Percentiles rank a stretch among this genome's conserved stretches.
These are phyloP conservation scores for Hemibagrus guttatus DNA, from an alignment of 2,797 vertebrate genomes.

Conservation along the genomic window DNA sequence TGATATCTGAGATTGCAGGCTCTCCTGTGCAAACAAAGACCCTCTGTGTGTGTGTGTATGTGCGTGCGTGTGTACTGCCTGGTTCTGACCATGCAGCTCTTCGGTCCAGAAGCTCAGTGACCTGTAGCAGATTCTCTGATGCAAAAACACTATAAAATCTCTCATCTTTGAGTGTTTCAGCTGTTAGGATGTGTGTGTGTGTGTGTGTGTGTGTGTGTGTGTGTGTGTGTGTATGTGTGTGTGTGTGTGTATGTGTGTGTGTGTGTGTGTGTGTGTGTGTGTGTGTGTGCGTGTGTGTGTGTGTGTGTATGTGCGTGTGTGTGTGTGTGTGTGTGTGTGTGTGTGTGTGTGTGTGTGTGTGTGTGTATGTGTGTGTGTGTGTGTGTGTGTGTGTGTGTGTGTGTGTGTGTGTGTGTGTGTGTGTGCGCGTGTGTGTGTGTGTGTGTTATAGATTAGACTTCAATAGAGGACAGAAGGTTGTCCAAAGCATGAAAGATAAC, in stretches of 20 bases:
- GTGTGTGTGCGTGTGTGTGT: conserved; percentile 30
- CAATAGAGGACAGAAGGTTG: conserved; percentile 7
- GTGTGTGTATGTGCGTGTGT: conserved; percentile 11
- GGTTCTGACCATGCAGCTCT: conserved; percentile 1
- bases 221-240: background rate
- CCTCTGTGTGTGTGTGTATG: conserved; percentile 50
- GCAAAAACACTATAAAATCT: conserved; percentile 41
- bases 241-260: conserved; percentile 19
- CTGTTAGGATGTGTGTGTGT: conserved; percentile 28
- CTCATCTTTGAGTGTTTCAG: conserved; percentile 6
- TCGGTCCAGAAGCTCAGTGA: conserved; percentile 8
- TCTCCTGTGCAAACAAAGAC: conserved; percentile 56
- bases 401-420: conserved; percentile 11
- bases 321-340: conserved; percentile 9
- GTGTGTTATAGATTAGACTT: conserved; percentile 23
- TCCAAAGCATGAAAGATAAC: background rate
- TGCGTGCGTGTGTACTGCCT: conserved; percentile 3
- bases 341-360: conserved; percentile 1
- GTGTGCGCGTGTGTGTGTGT: conserved; percentile 28
- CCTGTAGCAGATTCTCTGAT: background rate
- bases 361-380: conserved; percentile 23
- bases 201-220: conserved; percentile 12
- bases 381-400: conserved; percentile 2
- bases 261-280: conserved; percentile 7
- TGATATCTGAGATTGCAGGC: conserved; percentile 58